Conservation (phyloP, 53 echinoderm and acorn worm genomes). For the Patiria pectinifera region DNA sequence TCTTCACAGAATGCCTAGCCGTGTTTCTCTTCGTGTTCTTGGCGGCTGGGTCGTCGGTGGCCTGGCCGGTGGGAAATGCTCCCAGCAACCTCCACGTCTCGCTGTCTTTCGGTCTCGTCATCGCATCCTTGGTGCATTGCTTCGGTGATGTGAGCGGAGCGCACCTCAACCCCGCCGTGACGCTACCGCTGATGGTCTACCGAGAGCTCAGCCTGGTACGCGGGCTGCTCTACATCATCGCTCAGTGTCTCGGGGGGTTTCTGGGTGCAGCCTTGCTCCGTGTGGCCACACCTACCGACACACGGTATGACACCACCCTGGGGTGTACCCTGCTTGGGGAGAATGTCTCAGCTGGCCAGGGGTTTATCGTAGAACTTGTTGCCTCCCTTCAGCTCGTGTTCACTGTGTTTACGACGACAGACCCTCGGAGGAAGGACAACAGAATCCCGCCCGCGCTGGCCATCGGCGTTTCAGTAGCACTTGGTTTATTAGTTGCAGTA, state of each 20-base stretch:
- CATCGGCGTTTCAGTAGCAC: slow-evolving; percentile 71
- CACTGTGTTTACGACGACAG: slow-evolving; percentile 75
- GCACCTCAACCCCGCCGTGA: slow-evolving; percentile 83
- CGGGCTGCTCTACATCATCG: slow-evolving; percentile 64
- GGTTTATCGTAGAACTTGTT: slow-evolving; percentile 72
- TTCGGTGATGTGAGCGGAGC: slow-evolving; percentile 76
- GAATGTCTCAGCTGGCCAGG: slow-evolving; percentile 64
- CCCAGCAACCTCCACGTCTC: slow-evolving; percentile 75
- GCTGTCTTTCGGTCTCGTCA: slow-evolving; percentile 67
- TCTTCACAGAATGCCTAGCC: slow-evolving; percentile 72
- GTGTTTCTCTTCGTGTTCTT: slow-evolving; percentile 66
- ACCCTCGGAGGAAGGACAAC: slow-evolving; percentile 59
- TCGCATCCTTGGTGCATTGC: slow-evolving; percentile 75
- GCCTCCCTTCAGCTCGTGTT: slow-evolving; percentile 77
- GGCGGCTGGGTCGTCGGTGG: slow-evolving; percentile 62
- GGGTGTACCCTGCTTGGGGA: slow-evolving; percentile 64
- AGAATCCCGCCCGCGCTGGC: slow-evolving; percentile 66
- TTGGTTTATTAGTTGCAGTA: slow-evolving; percentile 72
- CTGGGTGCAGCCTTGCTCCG: slow-evolving; percentile 72
- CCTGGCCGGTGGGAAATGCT: slow-evolving; percentile 62
- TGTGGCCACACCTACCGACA: slow-evolving; percentile 48
- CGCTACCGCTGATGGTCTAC: slow-evolving; percentile 57
- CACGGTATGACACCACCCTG: slow-evolving; percentile 25
- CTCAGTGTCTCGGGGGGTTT: slow-evolving; percentile 73
- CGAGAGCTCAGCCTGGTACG: slow-evolving; percentile 66